Conservation (phyloP, 2,888 invertebrate genomes). For the Psylliodes chrysocephalus region DNA sequence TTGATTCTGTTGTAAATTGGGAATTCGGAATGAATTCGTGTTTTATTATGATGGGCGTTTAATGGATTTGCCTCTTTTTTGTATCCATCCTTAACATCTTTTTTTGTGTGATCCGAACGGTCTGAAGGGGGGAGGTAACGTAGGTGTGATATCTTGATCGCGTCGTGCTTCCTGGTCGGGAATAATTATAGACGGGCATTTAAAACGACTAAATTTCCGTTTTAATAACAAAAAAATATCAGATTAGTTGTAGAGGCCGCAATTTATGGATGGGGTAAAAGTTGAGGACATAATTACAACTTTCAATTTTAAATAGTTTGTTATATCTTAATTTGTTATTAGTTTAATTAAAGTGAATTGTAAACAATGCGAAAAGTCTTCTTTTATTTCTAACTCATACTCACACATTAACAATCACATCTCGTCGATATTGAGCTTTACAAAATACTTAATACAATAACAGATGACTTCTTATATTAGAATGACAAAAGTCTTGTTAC, state of each 20-base stretch:
- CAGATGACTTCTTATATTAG: too few relatives aligned
- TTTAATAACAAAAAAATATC: neutral
- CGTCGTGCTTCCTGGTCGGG: slow-evolving; percentile 13
- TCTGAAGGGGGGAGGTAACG: slow-evolving; percentile 9
- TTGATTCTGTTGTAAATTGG: slow-evolving; percentile 40
- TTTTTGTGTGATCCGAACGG: neutral
- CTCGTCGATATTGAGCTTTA: too few relatives aligned
- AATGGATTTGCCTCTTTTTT: slow-evolving; percentile 32
- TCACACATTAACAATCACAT: too few relatives aligned
- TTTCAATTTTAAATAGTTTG: too few relatives aligned
- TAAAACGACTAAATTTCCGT: neutral
- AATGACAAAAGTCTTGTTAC: too few relatives aligned
- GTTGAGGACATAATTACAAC: too few relatives aligned
- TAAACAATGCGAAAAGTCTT: too few relatives aligned
- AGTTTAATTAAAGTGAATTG: too few relatives aligned
- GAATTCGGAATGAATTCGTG: slow-evolving; percentile 39
- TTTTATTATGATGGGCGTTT: slow-evolving; percentile 38
- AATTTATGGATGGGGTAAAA: neutral
- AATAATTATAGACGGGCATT: neutral
- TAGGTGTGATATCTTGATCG: slow-evolving; percentile 31
- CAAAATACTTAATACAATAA: too few relatives aligned
- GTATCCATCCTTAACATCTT: slow-evolving; percentile 17
- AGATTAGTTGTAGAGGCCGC: neutral
- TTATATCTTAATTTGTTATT: too few relatives aligned
- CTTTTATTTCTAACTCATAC: too few relatives aligned